Conservation (phyloP, 2,888 invertebrate species). For the Oxytorus armatus region DNA sequence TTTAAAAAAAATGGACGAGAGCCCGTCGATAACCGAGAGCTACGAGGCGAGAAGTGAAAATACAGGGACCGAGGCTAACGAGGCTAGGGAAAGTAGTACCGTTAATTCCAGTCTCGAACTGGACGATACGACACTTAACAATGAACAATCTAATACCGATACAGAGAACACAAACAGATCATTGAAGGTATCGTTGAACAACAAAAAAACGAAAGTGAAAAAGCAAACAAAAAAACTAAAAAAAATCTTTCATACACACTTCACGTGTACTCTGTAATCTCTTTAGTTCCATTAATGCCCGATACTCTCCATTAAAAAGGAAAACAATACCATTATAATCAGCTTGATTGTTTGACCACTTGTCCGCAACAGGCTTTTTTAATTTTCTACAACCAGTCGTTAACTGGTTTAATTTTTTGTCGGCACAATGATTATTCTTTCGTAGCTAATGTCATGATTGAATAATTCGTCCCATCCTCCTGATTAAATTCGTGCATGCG, state of each 20-base stretch:
- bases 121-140: conserved; percentile 66
- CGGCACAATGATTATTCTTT: conserved; percentile 60
- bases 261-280: conserved; percentile 65
- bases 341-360: conserved; percentile 46
- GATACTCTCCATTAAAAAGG: conserved; percentile 41
- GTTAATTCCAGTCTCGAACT: conserved; percentile 65
- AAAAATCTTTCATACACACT: conserved; percentile 53
- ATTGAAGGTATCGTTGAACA: conserved; percentile 67
- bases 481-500: conserved; percentile 49
- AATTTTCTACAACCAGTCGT: conserved; percentile 47
- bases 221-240: conserved; percentile 6
- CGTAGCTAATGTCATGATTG: conserved; percentile 33
- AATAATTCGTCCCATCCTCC: conserved; percentile 1
- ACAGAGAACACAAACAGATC: conserved; percentile 68
- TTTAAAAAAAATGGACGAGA: conserved; percentile 62
- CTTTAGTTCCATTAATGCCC: conserved; percentile 60
- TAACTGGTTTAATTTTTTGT: conserved; percentile 55
- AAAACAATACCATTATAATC: conserved; percentile 25
- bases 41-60: conserved; percentile 45
- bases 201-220: conserved; percentile 37
- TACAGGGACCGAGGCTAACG: conserved; percentile 59
- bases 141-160: conserved; percentile 68
- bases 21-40: conserved; percentile 55
- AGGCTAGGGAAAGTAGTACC: conserved; percentile 64
- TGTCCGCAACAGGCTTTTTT: conserved; percentile 60